A percentile compares a stretch with the other conserved stretches of the same genome.
These are phyloP conservation scores for Triplophysa bombifrons DNA, from an alignment of 2,797 vertebrate species.

Conservation along the genomic window DNA sequence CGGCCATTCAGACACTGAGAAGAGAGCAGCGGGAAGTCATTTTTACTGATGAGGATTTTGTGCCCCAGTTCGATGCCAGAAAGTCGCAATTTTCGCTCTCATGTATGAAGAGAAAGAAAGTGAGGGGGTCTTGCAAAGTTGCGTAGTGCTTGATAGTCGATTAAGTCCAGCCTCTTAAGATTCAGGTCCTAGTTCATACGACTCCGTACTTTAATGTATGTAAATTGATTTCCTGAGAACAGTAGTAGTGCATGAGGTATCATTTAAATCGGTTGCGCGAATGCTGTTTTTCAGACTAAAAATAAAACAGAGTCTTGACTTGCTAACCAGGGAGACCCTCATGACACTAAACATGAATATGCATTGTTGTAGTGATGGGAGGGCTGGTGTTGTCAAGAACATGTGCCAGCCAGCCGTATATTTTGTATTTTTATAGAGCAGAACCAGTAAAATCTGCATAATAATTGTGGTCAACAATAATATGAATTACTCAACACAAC, in stretches of 20 bases:
- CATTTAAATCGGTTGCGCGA: not conserved
- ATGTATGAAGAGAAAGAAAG: not conserved
- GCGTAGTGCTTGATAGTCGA: not conserved
- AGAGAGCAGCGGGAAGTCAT: conserved; percentile 24
- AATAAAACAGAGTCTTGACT: not conserved
- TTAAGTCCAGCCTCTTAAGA: not conserved
- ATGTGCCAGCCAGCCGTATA: not conserved
- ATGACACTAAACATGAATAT: conserved; percentile 29
- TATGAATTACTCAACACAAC: conserved; percentile 15
- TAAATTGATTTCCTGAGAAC: not conserved
- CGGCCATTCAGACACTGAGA: conserved; percentile 12
- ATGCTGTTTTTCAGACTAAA: conserved; percentile 4
- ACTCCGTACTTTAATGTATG: not conserved
- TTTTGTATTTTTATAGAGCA: not conserved
- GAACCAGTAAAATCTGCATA: conserved; percentile 27
- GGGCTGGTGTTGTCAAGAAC: conserved; percentile 10
- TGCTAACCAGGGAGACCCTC: not conserved
- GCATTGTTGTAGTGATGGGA: conserved; percentile 18
- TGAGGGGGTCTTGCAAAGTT: not conserved
- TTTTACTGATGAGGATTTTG: conserved; percentile 35
- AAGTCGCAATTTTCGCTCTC: not conserved
- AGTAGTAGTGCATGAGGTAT: not conserved
- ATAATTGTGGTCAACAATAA: conserved; percentile 41
- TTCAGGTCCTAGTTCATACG: not conserved
- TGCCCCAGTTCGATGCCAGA: conserved; percentile 3